Evolutionary conservation across 2,113 vertebrate species (phyloP).

Genomic region (Dermatemys mawii): DNA sequence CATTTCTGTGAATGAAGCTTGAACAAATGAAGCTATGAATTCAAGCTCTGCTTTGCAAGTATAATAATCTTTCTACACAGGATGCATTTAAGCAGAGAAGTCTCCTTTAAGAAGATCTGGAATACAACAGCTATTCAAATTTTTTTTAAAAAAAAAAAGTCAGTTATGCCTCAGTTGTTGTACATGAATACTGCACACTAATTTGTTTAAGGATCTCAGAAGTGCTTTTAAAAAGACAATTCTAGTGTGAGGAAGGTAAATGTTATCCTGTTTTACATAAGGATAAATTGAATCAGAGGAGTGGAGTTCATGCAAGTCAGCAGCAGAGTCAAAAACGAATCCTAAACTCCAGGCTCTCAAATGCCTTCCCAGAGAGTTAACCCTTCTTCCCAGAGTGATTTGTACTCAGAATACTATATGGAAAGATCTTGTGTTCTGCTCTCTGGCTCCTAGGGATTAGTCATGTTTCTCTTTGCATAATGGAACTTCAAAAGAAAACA

Average conservation of each 20-base stretch:
- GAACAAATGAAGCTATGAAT: not conserved
- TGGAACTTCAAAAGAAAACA: not conserved
- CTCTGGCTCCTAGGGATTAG: not conserved
- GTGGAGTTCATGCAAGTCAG: no score
- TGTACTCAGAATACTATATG: no score
- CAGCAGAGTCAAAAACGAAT: no score
- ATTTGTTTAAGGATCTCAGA: not conserved
- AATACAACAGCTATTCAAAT: not conserved
- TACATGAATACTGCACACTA: not conserved
- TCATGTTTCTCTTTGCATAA: not conserved
- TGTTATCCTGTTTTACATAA: not conserved
- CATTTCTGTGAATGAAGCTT: conserved; percentile 5
- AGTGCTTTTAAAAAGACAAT: not conserved
- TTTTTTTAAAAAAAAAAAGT: not conserved
- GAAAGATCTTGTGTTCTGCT: not conserved
- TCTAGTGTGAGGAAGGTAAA: not conserved
- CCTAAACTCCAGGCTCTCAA: no score
- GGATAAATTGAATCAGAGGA: no score
- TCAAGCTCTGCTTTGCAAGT: not conserved
- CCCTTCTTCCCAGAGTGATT: no score
- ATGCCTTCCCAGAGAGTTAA: no score
- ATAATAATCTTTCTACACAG: not conserved
- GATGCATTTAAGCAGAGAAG: not conserved
- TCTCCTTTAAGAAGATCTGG: not conserved
- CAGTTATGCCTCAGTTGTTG: not conserved